Evolutionary conservation across 2,113 vertebrate genomes (phyloP).

Genomic region (Oncorhynchus keta): DNA sequence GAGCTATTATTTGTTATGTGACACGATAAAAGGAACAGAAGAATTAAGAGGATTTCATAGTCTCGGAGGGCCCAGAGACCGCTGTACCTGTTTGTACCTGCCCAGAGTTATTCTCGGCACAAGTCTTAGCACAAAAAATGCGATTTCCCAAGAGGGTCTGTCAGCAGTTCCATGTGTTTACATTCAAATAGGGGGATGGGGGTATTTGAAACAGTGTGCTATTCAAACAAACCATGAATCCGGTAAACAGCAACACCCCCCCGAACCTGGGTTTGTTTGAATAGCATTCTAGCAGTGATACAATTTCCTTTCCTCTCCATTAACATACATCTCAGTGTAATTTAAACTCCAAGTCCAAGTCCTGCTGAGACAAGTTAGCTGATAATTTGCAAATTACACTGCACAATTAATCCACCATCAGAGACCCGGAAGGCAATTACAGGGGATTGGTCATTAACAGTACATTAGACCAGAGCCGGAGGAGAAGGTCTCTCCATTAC

Average conservation of each 20-base stretch:
- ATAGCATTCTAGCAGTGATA: slow-evolving; percentile 26
- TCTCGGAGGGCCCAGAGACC: neutral
- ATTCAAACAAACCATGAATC: too few species aligned
- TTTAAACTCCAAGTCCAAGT: slow-evolving; percentile 37
- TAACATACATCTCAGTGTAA: slow-evolving; percentile 39
- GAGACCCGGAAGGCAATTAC: slow-evolving; percentile 56
- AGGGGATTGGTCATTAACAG: slow-evolving; percentile 48
- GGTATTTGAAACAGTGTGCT: neutral
- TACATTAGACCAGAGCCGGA: slow-evolving; percentile 40
- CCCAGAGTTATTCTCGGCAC: slow-evolving; percentile 3
- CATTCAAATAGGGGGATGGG: neutral
- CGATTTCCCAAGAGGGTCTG: slow-evolving; percentile 16
- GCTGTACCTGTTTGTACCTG: slow-evolving; percentile 33
- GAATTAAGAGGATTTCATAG: slow-evolving; percentile 38
- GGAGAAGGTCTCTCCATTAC: slow-evolving; percentile 51
- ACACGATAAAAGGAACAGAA: slow-evolving; percentile 43
- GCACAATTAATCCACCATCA: slow-evolving; percentile 55
- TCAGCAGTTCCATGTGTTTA: slow-evolving; percentile 25
- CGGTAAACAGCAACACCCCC: too few species aligned
- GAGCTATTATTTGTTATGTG: slow-evolving; percentile 31
- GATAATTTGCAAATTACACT: slow-evolving; percentile 58
- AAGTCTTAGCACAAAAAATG: neutral
- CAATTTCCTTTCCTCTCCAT: slow-evolving; percentile 42
- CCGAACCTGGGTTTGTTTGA: slow-evolving; percentile 11
- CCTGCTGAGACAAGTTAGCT: slow-evolving; percentile 43